Evolutionary conservation across 1,140 invertebrate species (phyloP), one percentile per base, ranked within the genome.

Genomic region (Polypedilum vanderplanki): DNA sequence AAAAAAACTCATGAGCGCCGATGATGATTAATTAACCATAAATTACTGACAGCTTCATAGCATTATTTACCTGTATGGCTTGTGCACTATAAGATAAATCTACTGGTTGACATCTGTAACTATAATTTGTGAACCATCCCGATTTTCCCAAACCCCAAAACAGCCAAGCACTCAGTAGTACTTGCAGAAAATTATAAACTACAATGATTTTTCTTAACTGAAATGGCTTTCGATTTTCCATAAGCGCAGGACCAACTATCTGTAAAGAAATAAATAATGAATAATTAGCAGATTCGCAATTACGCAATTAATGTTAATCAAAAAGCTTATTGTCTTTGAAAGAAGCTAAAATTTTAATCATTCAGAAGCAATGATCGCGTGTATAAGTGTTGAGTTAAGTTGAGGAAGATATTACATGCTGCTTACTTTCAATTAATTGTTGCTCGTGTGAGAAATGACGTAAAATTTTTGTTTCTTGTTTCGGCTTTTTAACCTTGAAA

Each of bases 181-280:
- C 93, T 88, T 97, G 92, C 77, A 90, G 84, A 41, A 93, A 85
- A 84, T 98, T 98, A 83, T 98, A 98, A 73, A 87, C 82, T 79
- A 96, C 89, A 83, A 98, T 87, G 73, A 91, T 77, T 79, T 87
- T 87, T 78, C 90, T 89, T 41, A 97, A 87, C 79, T 94, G 86
- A 78, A 92, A 93, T 8, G 95, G 91, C 85, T 94, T 91, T 80
- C 93, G 87, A 83, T 95, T 91, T 84, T 93, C 90, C 96, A 98
- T 98, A 74, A 93, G 83, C 80, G 87, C 88, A 24, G 94, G 95
- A 7, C 95, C 95, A 76, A 93, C 78, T 79, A 87, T 85, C 87
- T 90, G 81, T 12, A 85, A 84, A 77, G 46, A 75, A 80, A 78
- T 76, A 64, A 76, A 73, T 46, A n/a, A 76, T 75, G 70, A 65